Conservation (phyloP, 2,113 vertebrate genomes). For the Oreochromis spilurus region DNA sequence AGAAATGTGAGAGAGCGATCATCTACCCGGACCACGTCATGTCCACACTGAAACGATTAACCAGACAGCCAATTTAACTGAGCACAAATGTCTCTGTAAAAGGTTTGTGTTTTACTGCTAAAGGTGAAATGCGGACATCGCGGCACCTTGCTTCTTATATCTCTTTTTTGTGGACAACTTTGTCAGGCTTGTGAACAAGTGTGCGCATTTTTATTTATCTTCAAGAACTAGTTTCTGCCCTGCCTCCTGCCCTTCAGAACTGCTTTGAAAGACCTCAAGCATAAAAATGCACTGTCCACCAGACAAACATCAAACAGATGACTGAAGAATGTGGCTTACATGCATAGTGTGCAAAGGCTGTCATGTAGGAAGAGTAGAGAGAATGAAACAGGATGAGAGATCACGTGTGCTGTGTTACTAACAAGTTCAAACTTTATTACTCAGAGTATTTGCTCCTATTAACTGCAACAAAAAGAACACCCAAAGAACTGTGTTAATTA, state of each 20-base stretch:
- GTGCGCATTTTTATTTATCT: neutral
- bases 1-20: neutral
- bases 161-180: neutral
- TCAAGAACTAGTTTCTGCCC: neutral
- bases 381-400: neutral
- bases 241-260: neutral
- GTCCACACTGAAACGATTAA: neutral
- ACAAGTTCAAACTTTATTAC: neutral
- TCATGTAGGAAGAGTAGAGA: neutral
- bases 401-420: neutral
- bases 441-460: neutral
- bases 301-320: conserved; percentile 18
- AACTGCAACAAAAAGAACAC: neutral
- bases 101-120: neutral
- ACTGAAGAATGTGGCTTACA: neutral
- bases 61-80: neutral
- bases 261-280: neutral
- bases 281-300: neutral
- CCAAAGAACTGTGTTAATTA: neutral
- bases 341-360: neutral
- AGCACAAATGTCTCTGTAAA: neutral
- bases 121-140: neutral
- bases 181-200: neutral
- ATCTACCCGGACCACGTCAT: neutral
- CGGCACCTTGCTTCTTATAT: neutral